Base-by-base conservation (phyloP, 2,888 invertebrate species). In the Spodoptera picta region DNA sequence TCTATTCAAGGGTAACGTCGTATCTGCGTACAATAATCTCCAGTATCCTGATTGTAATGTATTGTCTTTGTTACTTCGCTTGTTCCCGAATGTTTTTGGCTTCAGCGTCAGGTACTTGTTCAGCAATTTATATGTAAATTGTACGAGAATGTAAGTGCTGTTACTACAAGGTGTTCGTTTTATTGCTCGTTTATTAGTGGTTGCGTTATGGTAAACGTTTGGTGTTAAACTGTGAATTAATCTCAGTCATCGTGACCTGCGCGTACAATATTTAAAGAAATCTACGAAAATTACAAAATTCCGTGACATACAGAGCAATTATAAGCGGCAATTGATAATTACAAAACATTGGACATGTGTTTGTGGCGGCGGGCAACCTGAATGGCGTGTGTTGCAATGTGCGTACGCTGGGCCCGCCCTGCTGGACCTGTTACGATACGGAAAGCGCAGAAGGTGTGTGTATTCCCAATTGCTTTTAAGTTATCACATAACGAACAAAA, bases 1-100 rank as follows among this genome's bases (percentile, higher is more conserved):
- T 76, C 63, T 73, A 73, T 73, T 72, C 74, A 76, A 79, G 76
- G 68, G 77, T 72, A 72, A 65, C 46, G 51, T 27, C 11, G 31
- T 69, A 74, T 69, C 52, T 64, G 55, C 42, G 14, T 49, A 42
- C 57, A 36, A 52, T 47, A 46, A 49, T 65, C 46, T 65, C 51
- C 44, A 55, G 59, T 65, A 75, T 75, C 66, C 69, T 78, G 64
- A 60, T 69, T 41, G 53, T 71, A 60, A 73, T 69, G 74, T 69
- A 54, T 69, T 73, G 64, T 65, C 47, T 74, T 52, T 63, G 69
- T 73, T 52, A 64, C 44, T 58, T 60, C 47, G 44, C 24, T 45
- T 27, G 44, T 74, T 65, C 74, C 70, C 60, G 56, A 72, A 74
- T 60, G 74, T 43, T 68, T 43, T 44, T 55, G 42, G 54, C 54